Base-by-base conservation (phyloP, 2,888 invertebrate species). In the Pollenia angustigena region DNA sequence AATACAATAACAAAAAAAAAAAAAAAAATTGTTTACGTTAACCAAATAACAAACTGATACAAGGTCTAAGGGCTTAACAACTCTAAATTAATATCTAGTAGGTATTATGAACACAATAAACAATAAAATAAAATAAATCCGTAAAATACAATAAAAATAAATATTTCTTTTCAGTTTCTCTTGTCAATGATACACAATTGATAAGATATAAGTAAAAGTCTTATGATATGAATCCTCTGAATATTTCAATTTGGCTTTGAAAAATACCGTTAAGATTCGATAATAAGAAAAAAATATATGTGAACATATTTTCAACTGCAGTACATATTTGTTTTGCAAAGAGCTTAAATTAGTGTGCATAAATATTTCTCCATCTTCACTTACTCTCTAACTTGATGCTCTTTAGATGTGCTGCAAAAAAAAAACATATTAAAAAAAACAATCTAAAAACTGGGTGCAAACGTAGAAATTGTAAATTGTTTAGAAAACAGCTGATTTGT, bases 401-500 rank as follows among this genome's bases (percentile, higher is more conserved):
- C 62, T 78, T 68, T 32, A 79, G 9, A 66, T 50, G 46, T n/a
- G 42, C n/a, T 68, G 52, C 42, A 12, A 7, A 46, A 48, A 44
- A 44, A 44, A 44, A 14, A 68, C 9, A 32, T 0, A 32, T 32
- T 4, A 23, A 42, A 4, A 50, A 42, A 18, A 23, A 42, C n/a
- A 64, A 16, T 69, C 32, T 32, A 4, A 32, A 48, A 64, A 42
- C 58, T 11, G 18, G 46, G 23, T 56, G 1, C 14, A 42, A 40
- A 6, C n/a, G 4, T 56, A 74, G 6, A 32, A 32, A 32, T 32
- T 32, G 32, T 42, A 10, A 18, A 66, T 79, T 72, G 78, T n/a
- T 42, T 72, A 72, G 50, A 46, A 58, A 84, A 72, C 83, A 84
- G 83, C 83, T 84, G 83, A 84, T 84, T 79, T 40, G 12, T 62